These are phyloP conservation scores for Caenorhabditis sp. DNA, from an alignment of 2,888 invertebrate genomes.

Conservation along the genomic window DNA sequence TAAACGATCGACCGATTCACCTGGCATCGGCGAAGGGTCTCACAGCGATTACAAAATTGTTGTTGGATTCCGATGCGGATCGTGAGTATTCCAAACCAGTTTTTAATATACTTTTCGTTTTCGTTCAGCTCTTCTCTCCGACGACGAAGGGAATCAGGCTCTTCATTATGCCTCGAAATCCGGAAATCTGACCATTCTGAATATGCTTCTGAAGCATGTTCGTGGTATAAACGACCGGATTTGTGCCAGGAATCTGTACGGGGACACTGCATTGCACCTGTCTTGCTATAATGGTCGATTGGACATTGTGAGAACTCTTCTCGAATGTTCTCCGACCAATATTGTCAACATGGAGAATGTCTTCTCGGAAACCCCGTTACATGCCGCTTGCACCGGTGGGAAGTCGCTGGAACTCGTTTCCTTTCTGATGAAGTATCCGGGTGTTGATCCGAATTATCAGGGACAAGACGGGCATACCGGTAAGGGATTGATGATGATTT, in stretches of 20 bases:
- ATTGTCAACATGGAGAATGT: constrained; percentile 84
- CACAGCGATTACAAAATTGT: constrained; percentile 83
- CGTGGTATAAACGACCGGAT: constrained; percentile 60
- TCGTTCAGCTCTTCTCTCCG: constrained; percentile 84
- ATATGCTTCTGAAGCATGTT: constrained; percentile 81
- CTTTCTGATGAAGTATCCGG: constrained; percentile 84
- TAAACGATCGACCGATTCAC: constrained; percentile 84
- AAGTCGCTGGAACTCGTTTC: constrained; percentile 84
- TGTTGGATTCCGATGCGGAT: constrained; percentile 84
- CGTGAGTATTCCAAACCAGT: constrained; percentile 74
- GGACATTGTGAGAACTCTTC: constrained; percentile 84
- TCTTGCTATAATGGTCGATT: constrained; percentile 81
- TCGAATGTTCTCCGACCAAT: constrained; percentile 69
- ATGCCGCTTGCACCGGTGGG: constrained; percentile 85
- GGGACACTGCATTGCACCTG: constrained; percentile 85
- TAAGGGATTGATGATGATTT: constrained; percentile 50
- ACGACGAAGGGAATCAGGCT: constrained; percentile 85
- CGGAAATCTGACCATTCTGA: constrained; percentile 84
- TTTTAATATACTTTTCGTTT: constrained; percentile 3
- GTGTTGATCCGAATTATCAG: constrained; percentile 84
- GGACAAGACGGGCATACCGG: constrained; percentile 85
- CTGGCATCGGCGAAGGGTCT: constrained; percentile 84
- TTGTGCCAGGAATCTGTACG: constrained; percentile 84
- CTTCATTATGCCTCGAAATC: constrained; percentile 85
- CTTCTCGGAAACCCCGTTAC: constrained; percentile 85